Conservation (phyloP, 2,113 vertebrate species). For the Antennarius striatus region DNA sequence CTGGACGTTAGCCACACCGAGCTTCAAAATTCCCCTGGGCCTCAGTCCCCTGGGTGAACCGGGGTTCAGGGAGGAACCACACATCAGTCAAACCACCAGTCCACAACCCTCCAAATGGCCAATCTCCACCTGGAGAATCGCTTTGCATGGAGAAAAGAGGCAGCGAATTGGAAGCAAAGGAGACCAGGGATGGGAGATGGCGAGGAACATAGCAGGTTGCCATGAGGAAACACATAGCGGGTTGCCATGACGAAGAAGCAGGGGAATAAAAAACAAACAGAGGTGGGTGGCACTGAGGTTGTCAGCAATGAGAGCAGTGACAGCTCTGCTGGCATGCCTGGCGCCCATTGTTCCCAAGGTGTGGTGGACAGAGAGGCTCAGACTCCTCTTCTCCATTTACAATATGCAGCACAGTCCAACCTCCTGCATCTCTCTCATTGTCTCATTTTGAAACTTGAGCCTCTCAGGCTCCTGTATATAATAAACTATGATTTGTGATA, state of each 20-base stretch:
- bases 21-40: constrained; percentile 52
- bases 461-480: constrained; percentile 22
- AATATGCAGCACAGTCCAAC: constrained; percentile 24
- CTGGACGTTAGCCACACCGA: constrained; percentile 55
- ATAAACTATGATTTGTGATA: constrained; percentile 31
- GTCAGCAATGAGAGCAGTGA: constrained; percentile 62
- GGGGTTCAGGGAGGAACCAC: constrained; percentile 65
- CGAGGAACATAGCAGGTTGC: constrained; percentile 67
- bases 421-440: constrained; percentile 5
- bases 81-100: constrained; percentile 64
- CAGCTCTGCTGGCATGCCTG: constrained; percentile 64
- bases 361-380: constrained; percentile 46
- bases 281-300: constrained; percentile 63
- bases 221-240: constrained; percentile 65
- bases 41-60: constrained; percentile 60
- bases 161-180: constrained; percentile 48
- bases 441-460: constrained; percentile 43
- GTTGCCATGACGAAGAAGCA: constrained; percentile 75
- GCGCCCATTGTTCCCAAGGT: constrained; percentile 38
- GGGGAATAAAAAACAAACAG: constrained; percentile 74
- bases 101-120: constrained; percentile 54
- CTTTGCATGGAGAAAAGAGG: constrained; percentile 63
- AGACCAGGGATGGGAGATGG: constrained; percentile 48
- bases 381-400: constrained; percentile 6
- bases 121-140: constrained; percentile 73